Evolutionary conservation across 2,113 vertebrate species (phyloP).

Genomic region (Trogon surrucura): DNA sequence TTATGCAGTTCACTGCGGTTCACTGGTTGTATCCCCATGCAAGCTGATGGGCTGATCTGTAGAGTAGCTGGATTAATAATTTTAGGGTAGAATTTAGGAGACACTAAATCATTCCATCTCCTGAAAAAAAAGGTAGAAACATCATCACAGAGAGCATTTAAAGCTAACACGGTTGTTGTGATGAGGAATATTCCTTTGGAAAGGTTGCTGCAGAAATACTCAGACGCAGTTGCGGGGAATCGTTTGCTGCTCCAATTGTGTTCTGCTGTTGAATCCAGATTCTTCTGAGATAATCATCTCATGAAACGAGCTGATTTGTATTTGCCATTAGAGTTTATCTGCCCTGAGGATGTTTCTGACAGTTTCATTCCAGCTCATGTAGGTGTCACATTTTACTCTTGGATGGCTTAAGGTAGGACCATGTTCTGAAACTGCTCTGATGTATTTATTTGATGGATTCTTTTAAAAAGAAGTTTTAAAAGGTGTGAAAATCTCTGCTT

Average conservation of each 20-base stretch:
- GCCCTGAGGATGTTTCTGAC: neutral
- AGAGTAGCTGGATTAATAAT: neutral
- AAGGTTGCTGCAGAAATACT: neutral
- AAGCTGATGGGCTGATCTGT: neutral
- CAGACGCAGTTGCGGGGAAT: neutral
- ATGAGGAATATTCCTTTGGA: neutral
- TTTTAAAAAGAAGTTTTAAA: neutral
- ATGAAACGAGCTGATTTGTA: neutral
- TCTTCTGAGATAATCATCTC: neutral
- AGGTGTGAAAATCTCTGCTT: neutral
- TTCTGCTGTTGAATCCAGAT: neutral
- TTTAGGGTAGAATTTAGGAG: neutral
- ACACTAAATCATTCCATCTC: neutral
- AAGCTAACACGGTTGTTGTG: neutral
- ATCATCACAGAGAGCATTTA: neutral
- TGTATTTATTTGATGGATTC: neutral
- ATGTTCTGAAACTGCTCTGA: neutral
- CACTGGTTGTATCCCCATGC: neutral
- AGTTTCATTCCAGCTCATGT: neutral
- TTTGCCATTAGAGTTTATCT: neutral
- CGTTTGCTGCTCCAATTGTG: neutral
- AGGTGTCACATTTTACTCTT: neutral
- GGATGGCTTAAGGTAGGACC: neutral
- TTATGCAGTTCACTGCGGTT: slow-evolving; percentile 31
- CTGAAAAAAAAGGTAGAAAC: neutral